phyloP scores from a whole-genome alignment of 2,113 vertebrate species.

The Prochilodus magdalenae region DNA sequence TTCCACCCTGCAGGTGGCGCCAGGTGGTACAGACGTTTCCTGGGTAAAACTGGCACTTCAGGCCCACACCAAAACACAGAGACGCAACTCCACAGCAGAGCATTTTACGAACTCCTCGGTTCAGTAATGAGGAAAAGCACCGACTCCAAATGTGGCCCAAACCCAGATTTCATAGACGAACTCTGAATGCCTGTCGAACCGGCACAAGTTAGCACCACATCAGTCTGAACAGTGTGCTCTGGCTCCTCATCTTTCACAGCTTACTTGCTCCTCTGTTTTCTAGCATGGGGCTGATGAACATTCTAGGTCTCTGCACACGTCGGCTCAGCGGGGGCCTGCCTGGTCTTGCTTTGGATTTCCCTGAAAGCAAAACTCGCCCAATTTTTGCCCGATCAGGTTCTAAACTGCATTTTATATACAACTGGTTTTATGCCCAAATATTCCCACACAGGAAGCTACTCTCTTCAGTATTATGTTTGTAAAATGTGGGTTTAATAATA shows the following conservation, averaged over 20 bases:
- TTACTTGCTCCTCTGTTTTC: no score
- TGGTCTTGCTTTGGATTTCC: no score
- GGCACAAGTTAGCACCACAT: background rate
- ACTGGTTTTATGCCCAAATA: no score
- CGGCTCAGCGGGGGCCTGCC: no score
- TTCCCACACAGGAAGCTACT: no score
- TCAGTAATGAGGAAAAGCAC: background rate
- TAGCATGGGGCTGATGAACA: background rate
- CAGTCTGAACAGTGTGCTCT: background rate
- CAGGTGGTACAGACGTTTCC: background rate
- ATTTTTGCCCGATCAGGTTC: no score
- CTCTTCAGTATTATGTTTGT: no score
- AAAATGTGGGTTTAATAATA: no score
- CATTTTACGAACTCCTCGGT: background rate
- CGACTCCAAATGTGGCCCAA: background rate
- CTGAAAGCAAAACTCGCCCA: no score
- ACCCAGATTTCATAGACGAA: background rate
- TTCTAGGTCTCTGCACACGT: background rate
- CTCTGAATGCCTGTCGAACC: background rate
- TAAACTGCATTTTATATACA: no score
- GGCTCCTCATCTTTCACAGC: background rate
- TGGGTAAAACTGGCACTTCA: background rate
- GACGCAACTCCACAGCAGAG: no score
- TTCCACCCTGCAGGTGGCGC: background rate
- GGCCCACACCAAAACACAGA: no score